Percentiles rank a stretch among this genome's conserved stretches.
These are phyloP conservation scores for Aplocera efformata DNA, from an alignment of 2,888 invertebrate genomes.

Conservation along the genomic window DNA sequence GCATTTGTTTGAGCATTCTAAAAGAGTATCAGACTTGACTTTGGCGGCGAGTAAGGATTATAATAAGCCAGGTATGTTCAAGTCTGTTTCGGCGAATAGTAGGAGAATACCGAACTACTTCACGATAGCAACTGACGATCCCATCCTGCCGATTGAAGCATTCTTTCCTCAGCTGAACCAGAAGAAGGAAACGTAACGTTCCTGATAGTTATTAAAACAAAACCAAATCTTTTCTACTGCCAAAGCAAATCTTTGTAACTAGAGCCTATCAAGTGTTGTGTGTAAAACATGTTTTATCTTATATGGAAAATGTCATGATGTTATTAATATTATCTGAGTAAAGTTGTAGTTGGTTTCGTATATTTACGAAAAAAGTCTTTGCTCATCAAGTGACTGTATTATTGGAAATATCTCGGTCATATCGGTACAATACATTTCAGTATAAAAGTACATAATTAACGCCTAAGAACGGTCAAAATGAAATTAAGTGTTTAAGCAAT, in stretches of 20 bases:
- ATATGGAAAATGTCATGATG: too few relatives aligned
- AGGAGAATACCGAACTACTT: conserved; percentile 85
- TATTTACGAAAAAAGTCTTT: too few relatives aligned
- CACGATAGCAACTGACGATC: conserved; percentile 88
- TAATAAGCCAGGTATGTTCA: conserved; percentile 86
- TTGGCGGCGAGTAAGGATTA: conserved; percentile 86
- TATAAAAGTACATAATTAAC: too few relatives aligned
- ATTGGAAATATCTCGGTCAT: too few relatives aligned
- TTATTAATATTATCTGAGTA: too few relatives aligned
- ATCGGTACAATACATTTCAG: too few relatives aligned
- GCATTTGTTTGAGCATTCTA: conserved; percentile 78
- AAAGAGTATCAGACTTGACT: conserved; percentile 86
- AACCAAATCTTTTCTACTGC: conserved; percentile 71
- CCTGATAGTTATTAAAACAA: conserved; percentile 43
- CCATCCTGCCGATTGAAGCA: conserved; percentile 89
- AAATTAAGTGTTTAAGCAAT: too few relatives aligned
- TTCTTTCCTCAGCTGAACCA: conserved; percentile 87
- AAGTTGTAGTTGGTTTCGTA: too few relatives aligned
- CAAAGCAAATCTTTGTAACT: conserved; percentile 51
- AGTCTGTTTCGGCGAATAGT: conserved; percentile 82
- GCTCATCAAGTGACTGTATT: too few relatives aligned
- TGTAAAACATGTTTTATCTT: neutral
- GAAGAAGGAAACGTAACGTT: conserved; percentile 76
- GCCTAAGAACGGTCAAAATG: too few relatives aligned
- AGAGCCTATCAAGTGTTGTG: conserved; percentile 13